A percentile compares a stretch with the other conserved stretches of the same genome.
Conservation (phyloP, 2,113 vertebrate genomes). For the Sylvietta virens region DNA sequence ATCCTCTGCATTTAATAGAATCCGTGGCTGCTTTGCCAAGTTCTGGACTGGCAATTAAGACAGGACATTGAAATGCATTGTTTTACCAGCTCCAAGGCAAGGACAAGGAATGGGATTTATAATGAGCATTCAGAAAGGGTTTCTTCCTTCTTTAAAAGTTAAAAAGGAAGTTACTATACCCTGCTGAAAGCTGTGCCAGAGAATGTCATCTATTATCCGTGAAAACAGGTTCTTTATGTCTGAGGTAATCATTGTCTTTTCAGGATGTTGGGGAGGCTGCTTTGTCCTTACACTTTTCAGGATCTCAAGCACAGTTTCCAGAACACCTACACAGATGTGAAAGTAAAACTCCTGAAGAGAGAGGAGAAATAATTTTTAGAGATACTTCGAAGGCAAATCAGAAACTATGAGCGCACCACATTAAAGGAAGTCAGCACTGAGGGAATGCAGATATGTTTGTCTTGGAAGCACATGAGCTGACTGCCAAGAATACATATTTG, state of each 20-base stretch:
- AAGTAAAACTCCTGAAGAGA: not conserved
- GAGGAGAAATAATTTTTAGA: not conserved
- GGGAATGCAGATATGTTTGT: not conserved
- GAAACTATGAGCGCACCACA: not conserved
- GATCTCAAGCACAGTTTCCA: not conserved
- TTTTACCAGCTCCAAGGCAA: conserved; percentile 5
- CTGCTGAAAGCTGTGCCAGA: not conserved
- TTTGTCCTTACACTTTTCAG: not conserved
- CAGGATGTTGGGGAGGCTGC: not conserved
- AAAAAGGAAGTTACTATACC: not conserved
- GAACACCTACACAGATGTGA: not conserved
- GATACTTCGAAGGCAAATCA: not conserved
- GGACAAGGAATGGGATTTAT: not conserved
- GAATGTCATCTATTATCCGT: not conserved
- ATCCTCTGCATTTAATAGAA: not conserved
- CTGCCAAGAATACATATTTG: not conserved
- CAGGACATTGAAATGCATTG: not conserved
- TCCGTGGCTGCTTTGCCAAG: not conserved
- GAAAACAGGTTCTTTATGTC: not conserved
- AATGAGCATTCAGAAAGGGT: not conserved
- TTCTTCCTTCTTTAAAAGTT: not conserved
- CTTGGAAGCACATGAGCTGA: not conserved
- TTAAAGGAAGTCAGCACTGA: not conserved
- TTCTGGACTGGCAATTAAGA: not conserved
- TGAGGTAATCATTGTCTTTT: not conserved